A percentile compares a stretch with the other conserved stretches of the same genome.
Conservation (phyloP, 2,888 invertebrate species). For the Tenthredo scrophulariae region DNA sequence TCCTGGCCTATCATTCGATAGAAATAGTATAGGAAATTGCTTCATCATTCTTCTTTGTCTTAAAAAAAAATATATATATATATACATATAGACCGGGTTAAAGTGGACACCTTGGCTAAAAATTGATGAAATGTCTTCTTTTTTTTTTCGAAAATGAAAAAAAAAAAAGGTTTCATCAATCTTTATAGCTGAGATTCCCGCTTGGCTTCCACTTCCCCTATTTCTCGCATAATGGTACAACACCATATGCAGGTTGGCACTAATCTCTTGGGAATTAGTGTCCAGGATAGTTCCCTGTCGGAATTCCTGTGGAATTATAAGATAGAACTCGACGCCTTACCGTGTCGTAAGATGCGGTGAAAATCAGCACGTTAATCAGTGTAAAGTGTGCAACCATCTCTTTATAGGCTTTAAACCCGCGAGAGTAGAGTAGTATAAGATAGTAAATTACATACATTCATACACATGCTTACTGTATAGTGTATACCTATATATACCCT, state of each 20-base stretch:
- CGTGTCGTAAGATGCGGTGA: neutral
- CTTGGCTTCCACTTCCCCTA: neutral
- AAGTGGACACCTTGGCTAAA: too few relatives aligned
- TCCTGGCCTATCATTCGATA: neutral
- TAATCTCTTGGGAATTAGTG: slow-evolving; percentile 34
- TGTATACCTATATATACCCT: neutral
- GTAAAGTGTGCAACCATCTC: neutral
- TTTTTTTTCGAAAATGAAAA: too few relatives aligned
- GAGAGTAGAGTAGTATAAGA: neutral
- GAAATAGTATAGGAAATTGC: neutral
- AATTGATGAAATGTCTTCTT: too few relatives aligned
- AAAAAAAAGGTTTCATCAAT: too few relatives aligned
- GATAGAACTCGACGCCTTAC: neutral
- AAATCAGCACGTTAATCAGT: slow-evolving; percentile 3
- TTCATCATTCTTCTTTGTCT: neutral
- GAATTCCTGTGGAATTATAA: neutral
- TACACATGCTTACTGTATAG: neutral
- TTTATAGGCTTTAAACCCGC: neutral
- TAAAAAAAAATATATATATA: too few relatives aligned
- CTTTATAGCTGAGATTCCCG: neutral
- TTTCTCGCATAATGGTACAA: neutral
- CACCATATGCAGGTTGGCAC: neutral
- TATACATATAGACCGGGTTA: too few relatives aligned
- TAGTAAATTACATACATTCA: neutral
- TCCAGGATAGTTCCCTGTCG: slow-evolving; percentile 26